Evolutionary conservation across 2,113 vertebrate species (phyloP), one percentile per base, ranked within the genome.

Genomic region (Pachycephala philippinensis): DNA sequence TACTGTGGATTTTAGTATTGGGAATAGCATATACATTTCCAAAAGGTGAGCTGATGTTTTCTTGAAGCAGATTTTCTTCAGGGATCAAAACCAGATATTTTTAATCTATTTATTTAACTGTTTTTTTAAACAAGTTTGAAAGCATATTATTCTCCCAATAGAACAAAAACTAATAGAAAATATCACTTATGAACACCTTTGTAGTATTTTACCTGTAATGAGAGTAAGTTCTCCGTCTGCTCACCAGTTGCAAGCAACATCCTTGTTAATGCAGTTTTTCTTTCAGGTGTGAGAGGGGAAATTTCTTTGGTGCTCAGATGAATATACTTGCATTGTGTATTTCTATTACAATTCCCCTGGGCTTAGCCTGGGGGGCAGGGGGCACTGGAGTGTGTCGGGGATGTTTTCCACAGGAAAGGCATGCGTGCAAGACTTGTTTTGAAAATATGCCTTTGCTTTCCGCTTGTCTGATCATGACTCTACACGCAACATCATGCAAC

Each of bases 391-490:
- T 31, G 59, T 79, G 95, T 54, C 42, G 30, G 94, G 68, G 93
- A 71, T 96, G 84, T 93, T 95, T 95, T 90, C 84, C 90, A 85
- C 63, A 78, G 35, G 88, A 92, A 95, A 92, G 95, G 83, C 95
- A 74, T 91, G 92, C 96, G 94, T 97, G 97, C 96, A 85, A 98
- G 94, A 53, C 90, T 97, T 97, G 93, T 98, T 98, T 97, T 96
- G 97, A 98, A 98, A 98, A 97, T 96, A 95, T 95, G 97, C 96
- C 98, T 97, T 97, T 95, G 94, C 97, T 98, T 98, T 98, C 97
- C 97, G 98, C 98, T 97, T 98, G 98, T 98, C 98, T 95, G 97
- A 95, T 98, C 96, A 82, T 91, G 95, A 83, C 97, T 97, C 82
- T 19, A 40, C 85, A 37, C 59, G 68, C 86, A 87, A 4, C 97